Evolutionary conservation across 92 coral and sea anemone species (phyloP).

Genomic region (Zoanthus gigantus): DNA sequence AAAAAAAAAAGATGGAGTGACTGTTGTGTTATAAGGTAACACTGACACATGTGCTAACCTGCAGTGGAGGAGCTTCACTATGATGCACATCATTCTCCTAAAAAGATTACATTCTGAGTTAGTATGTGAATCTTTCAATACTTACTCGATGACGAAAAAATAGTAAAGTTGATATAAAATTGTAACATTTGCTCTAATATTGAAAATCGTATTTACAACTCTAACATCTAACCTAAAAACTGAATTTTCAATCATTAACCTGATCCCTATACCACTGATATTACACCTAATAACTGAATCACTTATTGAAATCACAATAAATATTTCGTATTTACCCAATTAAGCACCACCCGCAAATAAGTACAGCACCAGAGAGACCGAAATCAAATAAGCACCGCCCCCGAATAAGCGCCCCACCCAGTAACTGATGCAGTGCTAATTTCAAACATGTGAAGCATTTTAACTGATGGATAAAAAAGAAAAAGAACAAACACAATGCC

Average conservation of each 20-base stretch:
- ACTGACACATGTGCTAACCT: conserved; percentile 53
- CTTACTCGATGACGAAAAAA: neutral
- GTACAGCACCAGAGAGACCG: no score
- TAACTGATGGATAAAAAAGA: no score
- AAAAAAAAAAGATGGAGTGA: no score
- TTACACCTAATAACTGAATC: neutral
- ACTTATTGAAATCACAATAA: no score
- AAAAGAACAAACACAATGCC: no score
- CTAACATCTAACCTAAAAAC: neutral
- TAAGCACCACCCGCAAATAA: no score
- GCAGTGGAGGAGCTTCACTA: conserved; percentile 94
- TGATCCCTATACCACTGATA: neutral
- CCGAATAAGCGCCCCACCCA: no score
- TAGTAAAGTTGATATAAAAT: neutral
- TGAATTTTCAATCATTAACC: neutral
- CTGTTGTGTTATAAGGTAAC: no score
- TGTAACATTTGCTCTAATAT: neutral
- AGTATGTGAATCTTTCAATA: neutral
- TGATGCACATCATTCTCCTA: conserved; percentile 97
- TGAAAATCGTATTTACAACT: neutral
- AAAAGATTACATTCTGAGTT: neutral
- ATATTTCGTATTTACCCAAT: no score
- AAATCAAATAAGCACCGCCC: no score
- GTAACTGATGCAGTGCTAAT: no score
- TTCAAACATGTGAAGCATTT: no score